Conservation (phyloP, 2,888 invertebrate genomes). For the Xanthorhoe designata region DNA sequence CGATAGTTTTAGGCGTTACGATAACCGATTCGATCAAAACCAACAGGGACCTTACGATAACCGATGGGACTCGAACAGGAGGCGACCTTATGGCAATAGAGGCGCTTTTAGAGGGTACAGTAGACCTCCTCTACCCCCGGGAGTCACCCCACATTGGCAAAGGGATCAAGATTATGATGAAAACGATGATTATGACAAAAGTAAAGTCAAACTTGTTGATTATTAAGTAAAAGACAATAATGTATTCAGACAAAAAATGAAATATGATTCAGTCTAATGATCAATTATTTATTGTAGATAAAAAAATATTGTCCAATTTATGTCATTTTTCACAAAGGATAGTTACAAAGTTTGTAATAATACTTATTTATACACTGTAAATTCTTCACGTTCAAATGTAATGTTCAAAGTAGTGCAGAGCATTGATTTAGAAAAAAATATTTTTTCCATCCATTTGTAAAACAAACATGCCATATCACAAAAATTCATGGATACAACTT, state of each 20-base stretch:
- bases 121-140: constrained; percentile 41
- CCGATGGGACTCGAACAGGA: constrained; percentile 52
- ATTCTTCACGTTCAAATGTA: constrained; percentile 5
- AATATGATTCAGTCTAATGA: constrained; percentile 2
- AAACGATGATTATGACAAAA: constrained; percentile 45
- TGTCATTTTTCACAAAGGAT: constrained; percentile 15
- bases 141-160: constrained; percentile 41
- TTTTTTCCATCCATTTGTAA: constrained; percentile 29
- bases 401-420: constrained; percentile 5
- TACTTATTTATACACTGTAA: constrained; percentile 4
- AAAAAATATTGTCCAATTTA: constrained; percentile 12
- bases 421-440: constrained; percentile 4
- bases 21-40: constrained; percentile 44
- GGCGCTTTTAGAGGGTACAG: constrained; percentile 60
- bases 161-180: constrained; percentile 35
- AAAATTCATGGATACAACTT: constrained; percentile 10
- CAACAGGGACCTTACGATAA: constrained; percentile 35
- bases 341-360: constrained; percentile 17
- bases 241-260: not conserved
- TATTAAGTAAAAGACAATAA: constrained; percentile 53
- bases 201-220: constrained; percentile 76
- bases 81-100: constrained; percentile 57
- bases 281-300: constrained; percentile 27
- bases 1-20: constrained; percentile 40
- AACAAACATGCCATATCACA: constrained; percentile 23